Base-by-base conservation (phyloP, 2,113 vertebrate genomes). In the Brachionichthys hirsutus region DNA sequence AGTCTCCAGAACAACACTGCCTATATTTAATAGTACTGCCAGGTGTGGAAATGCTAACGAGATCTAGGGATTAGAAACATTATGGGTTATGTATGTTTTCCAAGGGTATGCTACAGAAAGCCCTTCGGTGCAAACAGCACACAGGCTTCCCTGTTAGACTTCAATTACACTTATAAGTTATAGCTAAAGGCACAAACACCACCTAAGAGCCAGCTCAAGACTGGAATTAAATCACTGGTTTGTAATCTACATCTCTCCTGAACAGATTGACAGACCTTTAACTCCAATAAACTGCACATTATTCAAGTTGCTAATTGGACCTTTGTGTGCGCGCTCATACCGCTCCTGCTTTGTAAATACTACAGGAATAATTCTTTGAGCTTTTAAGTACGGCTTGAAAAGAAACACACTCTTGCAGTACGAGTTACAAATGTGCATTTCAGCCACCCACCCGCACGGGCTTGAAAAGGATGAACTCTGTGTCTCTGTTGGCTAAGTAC, bases 401-500 rank as follows among this genome's bases (percentile, higher is more conserved):
- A 70, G 34, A 70, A 56, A 55, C 2, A 1, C 63, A 65, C 17
- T 65, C 44, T 20, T 54, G 45, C 55, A 13, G 52, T 40, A 30
- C 42, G 43, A 51, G 79, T 49, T 52, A 57, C 43, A 56, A 12
- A 64, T 20, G 15, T 44, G 36, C 13, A 14, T 56, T 67, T 52
- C 38, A 17, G 50, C 79, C 77, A 94, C 97, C 89, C 80, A 99
- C 97, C 92, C 93, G 90, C 19, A 99, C 95, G 15, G 97, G 97
- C 73, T 98, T 99, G 87, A 99, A 99, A 69, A 99, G 89, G 85
- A 99, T 98, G 89, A 98, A 94, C 83, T 99, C 97, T 0, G 97
- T 99, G 38, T 99, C 97, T 89, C 92, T 96, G 77, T 98, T 99
- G 86, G 95, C 94, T 40, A 99, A 85, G 80, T 99, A 99, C 66